Percentiles rank a stretch among this genome's conserved stretches.
Conservation (phyloP, 2,888 invertebrate genomes). For the Cataglyphis altisquamis region DNA sequence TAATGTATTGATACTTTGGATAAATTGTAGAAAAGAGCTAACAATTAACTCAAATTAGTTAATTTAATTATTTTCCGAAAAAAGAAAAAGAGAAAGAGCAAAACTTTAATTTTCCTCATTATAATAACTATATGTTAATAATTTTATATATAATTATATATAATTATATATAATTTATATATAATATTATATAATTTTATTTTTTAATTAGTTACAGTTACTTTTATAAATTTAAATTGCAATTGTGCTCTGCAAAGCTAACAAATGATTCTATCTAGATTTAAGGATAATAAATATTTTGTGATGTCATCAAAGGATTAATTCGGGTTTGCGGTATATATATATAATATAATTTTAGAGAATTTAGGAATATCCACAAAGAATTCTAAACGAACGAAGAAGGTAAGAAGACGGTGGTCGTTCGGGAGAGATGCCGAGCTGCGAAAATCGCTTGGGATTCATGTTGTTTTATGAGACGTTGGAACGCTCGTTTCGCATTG, state of each 20-base stretch:
- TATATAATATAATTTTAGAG: background rate
- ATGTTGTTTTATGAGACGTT: slow-evolving; percentile 68
- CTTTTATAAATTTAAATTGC: background rate
- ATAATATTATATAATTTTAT: background rate
- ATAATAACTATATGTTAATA: background rate
- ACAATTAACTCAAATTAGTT: background rate
- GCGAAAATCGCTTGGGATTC: slow-evolving; percentile 66
- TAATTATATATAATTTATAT: background rate
- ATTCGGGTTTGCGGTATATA: background rate
- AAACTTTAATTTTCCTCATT: background rate
- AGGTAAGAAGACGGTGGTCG: background rate
- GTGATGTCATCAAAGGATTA: background rate
- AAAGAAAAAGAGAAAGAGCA: background rate
- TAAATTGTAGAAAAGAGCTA: background rate
- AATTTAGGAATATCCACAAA: slow-evolving; percentile 33
- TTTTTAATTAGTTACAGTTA: background rate
- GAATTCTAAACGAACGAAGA: background rate
- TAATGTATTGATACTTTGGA: background rate
- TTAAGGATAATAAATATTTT: background rate
- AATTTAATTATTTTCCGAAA: background rate
- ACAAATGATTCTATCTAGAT: background rate
- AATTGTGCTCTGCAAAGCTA: background rate
- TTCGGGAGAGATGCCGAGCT: slow-evolving; percentile 40
- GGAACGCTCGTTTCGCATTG: slow-evolving; percentile 71
- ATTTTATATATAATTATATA: background rate